Base-by-base conservation (phyloP, 2,888 invertebrate species). In the Antheraea assamensis region DNA sequence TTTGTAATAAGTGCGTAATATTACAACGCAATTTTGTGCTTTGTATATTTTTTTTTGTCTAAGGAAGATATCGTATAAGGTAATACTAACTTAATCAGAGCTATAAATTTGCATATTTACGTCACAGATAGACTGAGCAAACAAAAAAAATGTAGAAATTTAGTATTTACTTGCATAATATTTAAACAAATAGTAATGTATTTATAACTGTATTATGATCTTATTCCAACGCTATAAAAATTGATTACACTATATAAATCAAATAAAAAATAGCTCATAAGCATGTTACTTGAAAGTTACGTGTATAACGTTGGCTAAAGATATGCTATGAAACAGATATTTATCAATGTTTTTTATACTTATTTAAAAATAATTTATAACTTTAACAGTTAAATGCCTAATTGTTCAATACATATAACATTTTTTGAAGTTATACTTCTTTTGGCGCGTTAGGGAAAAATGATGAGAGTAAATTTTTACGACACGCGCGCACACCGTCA, bases 91-190 rank as follows among this genome's bases (percentile, higher is more conserved):
- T 71, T 85, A 85, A 87, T 85, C 85, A 81, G 78, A 76, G 86
- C 77, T 81, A 86, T 91, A 91, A 91, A 91, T 90, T 87, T 81
- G 81, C 85, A 84, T 85, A 82, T 83, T 83, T 85, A 83, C 83
- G 86, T 86, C 86, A 86, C 76, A 84, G 86, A 88, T 85, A 86
- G 35, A 79, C 72, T 76, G 74, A 75, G 79, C 77, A 90, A 87
- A 88, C 80, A 87, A 73, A 76, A 42, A n/a, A 72, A 79, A 80
- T 81, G 80, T 79, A 78, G 79, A 80, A 79, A 78, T 82, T 68
- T 68, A 3, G 79, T 85, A 84, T 82, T 82, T 82, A 81, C 74
- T 70, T 73, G 74, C 35, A 87, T 80, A 85, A 86, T 87, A 78
- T 74, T 47, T 75, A 74, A 73, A 81, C 74, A 79, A 79, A 74